Conservation (phyloP, 2,797 vertebrate species). For the Odontamblyopus lacepedii region DNA sequence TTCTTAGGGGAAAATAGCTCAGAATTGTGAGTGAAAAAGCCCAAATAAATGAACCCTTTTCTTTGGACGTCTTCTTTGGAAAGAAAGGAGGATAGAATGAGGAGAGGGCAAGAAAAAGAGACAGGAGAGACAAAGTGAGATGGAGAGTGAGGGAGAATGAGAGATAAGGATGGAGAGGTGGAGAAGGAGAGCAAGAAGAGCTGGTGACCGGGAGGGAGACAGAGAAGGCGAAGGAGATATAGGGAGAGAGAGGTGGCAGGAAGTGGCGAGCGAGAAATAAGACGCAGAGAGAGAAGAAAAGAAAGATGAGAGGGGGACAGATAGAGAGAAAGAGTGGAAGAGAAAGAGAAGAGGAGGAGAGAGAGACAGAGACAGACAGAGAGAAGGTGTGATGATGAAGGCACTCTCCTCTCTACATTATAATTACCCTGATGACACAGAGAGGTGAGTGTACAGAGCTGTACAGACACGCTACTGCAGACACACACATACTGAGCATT, state of each 20-base stretch:
- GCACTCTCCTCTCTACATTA: constrained; percentile 40
- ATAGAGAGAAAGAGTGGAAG: background rate
- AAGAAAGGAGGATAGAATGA: no score
- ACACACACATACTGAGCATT: constrained; percentile 65
- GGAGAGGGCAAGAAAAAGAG: no score
- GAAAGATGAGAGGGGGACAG: background rate
- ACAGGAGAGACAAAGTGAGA: no score
- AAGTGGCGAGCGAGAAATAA: no score
- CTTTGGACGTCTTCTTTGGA: background rate
- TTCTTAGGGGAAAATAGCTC: background rate
- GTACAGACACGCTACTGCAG: constrained; percentile 63
- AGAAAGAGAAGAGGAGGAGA: background rate
- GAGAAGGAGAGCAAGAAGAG: no score
- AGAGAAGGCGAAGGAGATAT: background rate
- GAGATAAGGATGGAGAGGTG: no score
- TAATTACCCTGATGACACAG: constrained; percentile 71
- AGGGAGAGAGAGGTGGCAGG: background rate
- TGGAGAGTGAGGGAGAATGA: no score
- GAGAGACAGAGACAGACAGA: constrained; percentile 18
- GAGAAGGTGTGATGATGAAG: constrained; percentile 62
- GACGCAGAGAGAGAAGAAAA: no score
- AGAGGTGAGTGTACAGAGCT: constrained; percentile 60
- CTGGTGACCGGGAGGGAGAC: no score
- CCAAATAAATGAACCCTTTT: constrained; percentile 17
- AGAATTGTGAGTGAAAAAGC: background rate